Evolutionary conservation across 2,113 vertebrate species (phyloP), one percentile per base, ranked within the genome.

Genomic region (Tragelaphus strepsiceros): DNA sequence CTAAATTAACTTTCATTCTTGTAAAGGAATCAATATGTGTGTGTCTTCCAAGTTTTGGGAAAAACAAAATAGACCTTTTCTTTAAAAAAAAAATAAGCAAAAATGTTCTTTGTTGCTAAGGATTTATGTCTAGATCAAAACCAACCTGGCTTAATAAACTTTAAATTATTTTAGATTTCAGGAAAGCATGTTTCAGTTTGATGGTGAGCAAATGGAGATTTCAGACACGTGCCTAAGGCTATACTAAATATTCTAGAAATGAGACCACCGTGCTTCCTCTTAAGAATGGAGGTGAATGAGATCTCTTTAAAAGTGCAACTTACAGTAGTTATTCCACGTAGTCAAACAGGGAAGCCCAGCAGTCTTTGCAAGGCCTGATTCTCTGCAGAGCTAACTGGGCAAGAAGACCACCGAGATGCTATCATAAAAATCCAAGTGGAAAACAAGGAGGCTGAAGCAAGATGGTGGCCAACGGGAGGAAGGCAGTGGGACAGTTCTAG

Each of bases 1-100:
- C 74, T 8, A 86, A 96, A 96, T 88, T 86, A 93, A 88, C 89
- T 92, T 85, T 97, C 97, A 91, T 91, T 97, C 74, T 77, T 97
- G 43, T 46, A 91, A 94, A 83, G 71, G 49, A 83, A 80, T 97
- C 78, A 74, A 53, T 88, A 74, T 49, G 7, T 67, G 7, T 67
- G 62, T 84, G 59, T 74, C 49, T 93, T 81, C 61, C 43, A 77
- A 78, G 46, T 96, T 78, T 96, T 35, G 94, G 90, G 83, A 71
- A 96, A 88, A 94, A 94, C 58, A 97, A 97, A 98, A 43, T 28
- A 94, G 5, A 80, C 54, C 13, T 87, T 51, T 82, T 56, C 87
- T 43, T 49, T 6, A 19, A 80, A 35, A 30, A 24, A 56, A 35
- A n/a, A 15, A 19, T 22, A 81, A 88, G 49, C 14, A 11, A 28